A percentile compares a stretch with the other conserved stretches of the same genome.
These are phyloP conservation scores for Parapsyche elsis DNA, from an alignment of 1,140 invertebrate genomes.

Conservation along the genomic window DNA sequence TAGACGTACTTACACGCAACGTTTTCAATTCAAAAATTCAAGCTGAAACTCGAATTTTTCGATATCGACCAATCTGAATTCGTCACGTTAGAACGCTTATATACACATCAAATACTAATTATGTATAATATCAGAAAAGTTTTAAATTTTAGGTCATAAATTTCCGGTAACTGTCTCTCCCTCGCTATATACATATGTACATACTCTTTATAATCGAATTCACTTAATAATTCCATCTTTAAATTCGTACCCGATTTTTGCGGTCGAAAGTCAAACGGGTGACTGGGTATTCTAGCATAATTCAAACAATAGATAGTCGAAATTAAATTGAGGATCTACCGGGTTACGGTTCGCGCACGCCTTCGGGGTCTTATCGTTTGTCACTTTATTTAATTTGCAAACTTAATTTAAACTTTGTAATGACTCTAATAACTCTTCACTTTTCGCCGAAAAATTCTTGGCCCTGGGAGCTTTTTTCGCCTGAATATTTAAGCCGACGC, in stretches of 20 bases:
- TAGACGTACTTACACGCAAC: too few relatives aligned
- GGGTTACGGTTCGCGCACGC: background rate
- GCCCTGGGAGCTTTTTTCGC: background rate
- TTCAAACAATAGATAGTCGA: background rate
- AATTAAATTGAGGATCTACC: background rate
- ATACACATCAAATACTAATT: too few relatives aligned
- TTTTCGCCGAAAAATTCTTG: background rate
- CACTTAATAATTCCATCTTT: too few relatives aligned
- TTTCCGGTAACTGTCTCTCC: too few relatives aligned
- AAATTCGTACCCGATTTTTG: background rate
- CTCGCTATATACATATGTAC: too few relatives aligned
- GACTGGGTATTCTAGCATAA: background rate
- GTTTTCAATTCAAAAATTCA: too few relatives aligned
- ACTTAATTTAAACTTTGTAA: constrained; percentile 34
- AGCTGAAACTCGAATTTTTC: too few relatives aligned
- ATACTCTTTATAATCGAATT: too few relatives aligned
- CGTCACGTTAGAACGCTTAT: too few relatives aligned
- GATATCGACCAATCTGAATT: too few relatives aligned
- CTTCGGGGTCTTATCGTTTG: constrained; percentile 7
- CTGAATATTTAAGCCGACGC: background rate
- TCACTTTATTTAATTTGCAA: constrained; percentile 32
- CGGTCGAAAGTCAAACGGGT: constrained; percentile 1
- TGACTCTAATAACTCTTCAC: background rate
- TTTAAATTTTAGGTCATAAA: too few relatives aligned
- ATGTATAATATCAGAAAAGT: too few relatives aligned